Evolutionary conservation across 2,888 invertebrate genomes (phyloP), one percentile per base, ranked within the genome.

Genomic region (Rhagium mordax): DNA sequence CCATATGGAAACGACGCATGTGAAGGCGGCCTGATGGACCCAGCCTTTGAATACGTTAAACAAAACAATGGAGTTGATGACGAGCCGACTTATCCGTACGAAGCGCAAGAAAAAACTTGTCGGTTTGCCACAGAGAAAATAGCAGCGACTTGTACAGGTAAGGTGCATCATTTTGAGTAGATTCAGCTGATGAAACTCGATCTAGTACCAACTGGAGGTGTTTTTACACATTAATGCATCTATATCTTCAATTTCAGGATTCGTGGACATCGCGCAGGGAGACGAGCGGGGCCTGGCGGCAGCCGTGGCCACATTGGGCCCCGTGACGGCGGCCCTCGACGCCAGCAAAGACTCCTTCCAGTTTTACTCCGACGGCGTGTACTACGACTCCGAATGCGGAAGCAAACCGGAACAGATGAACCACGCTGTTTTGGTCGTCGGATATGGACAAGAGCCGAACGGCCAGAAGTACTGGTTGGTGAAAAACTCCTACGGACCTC

Each of bases 251-350:
- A 41, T 41, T 41, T 90, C 90, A 66, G 96, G 96, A 10, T 95
- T 91, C 85, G 91, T 92, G 69, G 94, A 95, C 85, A 89, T 97
- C 73, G 91, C 93, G 0, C 82, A 89, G 69, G 95, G 94, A 0
- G 91, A 93, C 85, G 98, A 98, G 88, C 85, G 90, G 16, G 92
- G 92, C 83, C 89, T 98, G 83, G 91, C 92, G 88, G 88, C 90
- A 76, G 97, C 96, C 6, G 92, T 97, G 60, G 96, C 96, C 70
- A 94, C 94, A 0, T 87, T 94, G 74, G 97, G 97, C 0, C 98
- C 98, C 8, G 91, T 97, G 33, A 92, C 96, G 7, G 94, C 96
- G 53, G 97, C 96, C 82, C 96, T 98, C 84, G 97, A 98, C 89
- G 97, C 97, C 69, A 93, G 94, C 55, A 94, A 93, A 79, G 90